phyloP scores from a whole-genome alignment of 2,797 vertebrate species.

The Galago senegalensis region DNA sequence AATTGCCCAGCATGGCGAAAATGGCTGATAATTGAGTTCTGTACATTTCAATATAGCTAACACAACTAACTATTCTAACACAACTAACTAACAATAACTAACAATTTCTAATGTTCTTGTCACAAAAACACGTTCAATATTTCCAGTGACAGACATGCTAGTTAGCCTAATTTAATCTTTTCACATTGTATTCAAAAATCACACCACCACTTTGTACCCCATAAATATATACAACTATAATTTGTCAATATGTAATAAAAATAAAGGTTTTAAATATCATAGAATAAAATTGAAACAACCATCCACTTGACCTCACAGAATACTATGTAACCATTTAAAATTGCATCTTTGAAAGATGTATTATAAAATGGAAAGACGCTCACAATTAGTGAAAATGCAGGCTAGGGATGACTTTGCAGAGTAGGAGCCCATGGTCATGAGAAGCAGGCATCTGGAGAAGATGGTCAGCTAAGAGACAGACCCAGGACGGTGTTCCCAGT shows the following conservation, averaged over 20 bases:
- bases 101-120: neutral
- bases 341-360: neutral
- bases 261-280: neutral
- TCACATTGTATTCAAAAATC: neutral
- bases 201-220: neutral
- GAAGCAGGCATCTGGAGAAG: neutral
- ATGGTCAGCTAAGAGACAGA: rapidly evolving
- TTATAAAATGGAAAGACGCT: neutral
- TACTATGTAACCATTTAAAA: neutral
- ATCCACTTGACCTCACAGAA: neutral
- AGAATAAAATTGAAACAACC: neutral
- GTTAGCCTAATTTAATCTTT: neutral
- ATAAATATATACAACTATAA: neutral
- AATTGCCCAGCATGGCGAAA: neutral
- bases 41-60: neutral
- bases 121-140: neutral
- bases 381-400: neutral
- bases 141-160: neutral
- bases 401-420: too few relatives aligned
- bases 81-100: too few relatives aligned
- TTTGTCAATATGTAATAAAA: neutral
- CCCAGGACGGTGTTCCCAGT: rapidly evolving
- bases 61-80: too few relatives aligned
- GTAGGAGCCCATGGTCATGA: neutral
- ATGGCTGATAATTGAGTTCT: neutral